Conservation (phyloP, 1,140 invertebrate species). For the Orchestia grillus region DNA sequence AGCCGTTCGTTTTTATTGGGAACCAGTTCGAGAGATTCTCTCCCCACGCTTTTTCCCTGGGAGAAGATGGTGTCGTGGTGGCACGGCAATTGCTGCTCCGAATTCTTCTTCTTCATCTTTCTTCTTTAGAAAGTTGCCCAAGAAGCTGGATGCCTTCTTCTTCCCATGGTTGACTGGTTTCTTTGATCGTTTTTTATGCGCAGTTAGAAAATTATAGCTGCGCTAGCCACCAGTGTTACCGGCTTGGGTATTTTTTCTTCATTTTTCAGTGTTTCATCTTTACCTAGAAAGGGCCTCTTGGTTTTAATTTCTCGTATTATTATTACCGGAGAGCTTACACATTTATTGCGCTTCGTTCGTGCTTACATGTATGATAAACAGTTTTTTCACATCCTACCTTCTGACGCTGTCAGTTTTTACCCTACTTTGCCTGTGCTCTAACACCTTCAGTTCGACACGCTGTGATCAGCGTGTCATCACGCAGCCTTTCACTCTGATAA, state of each 20-base stretch:
- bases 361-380: not conserved
- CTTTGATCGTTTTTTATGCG: not conserved
- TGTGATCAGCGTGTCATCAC: not conserved
- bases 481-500: not conserved
- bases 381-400: not conserved
- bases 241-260: not conserved
- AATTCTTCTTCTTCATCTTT: not conserved
- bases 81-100: slow-evolving; percentile 14
- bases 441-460: not conserved
- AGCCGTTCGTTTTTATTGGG: slow-evolving; percentile 50
- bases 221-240: not conserved
- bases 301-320: not conserved
- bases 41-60: not conserved
- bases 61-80: not conserved
- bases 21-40: slow-evolving; percentile 50
- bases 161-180: slow-evolving; percentile 1
- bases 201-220: not conserved
- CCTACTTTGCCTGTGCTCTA: not conserved
- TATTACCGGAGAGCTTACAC: not conserved
- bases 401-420: not conserved
- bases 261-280: not conserved
- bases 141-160: slow-evolving; percentile 1
- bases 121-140: slow-evolving; percentile 40
- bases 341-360: not conserved
- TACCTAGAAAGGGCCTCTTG: not conserved